These are phyloP conservation scores for Piezodorus guildinii DNA, from an alignment of 1,140 invertebrate genomes.

Conservation along the genomic window DNA sequence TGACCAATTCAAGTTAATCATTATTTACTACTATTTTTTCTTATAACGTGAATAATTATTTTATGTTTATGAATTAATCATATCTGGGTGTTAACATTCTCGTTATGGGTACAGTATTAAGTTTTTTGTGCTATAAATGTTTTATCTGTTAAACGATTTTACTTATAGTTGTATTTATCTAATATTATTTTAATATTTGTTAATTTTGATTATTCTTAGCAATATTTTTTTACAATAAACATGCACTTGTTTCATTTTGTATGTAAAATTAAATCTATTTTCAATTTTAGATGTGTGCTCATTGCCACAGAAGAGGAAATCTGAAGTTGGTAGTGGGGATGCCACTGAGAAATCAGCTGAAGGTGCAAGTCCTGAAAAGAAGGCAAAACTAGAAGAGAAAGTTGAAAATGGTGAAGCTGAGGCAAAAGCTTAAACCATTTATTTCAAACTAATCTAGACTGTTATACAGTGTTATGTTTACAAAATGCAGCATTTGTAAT, in stretches of 20 bases:
- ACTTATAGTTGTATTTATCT: too few relatives aligned
- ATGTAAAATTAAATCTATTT: background rate
- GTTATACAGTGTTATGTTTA: slow-evolving; percentile 1
- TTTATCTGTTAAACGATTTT: too few relatives aligned
- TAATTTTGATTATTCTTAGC: too few relatives aligned
- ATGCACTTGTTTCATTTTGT: background rate
- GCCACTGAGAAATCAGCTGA: slow-evolving; percentile 33
- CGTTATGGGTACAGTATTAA: too few relatives aligned
- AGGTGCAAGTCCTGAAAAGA: slow-evolving; percentile 54
- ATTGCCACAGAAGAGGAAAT: slow-evolving; percentile 52
- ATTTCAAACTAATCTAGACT: background rate
- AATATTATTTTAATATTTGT: too few relatives aligned
- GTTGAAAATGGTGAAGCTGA: slow-evolving; percentile 43
- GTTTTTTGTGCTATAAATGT: too few relatives aligned
- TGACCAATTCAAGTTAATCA: too few relatives aligned
- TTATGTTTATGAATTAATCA: too few relatives aligned
- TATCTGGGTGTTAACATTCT: too few relatives aligned
- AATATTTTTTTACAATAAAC: too few relatives aligned
- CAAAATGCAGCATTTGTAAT: slow-evolving; percentile 12
- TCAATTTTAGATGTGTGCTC: background rate
- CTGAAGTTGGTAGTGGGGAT: slow-evolving; percentile 42
- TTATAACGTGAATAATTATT: too few relatives aligned
- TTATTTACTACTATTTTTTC: too few relatives aligned
- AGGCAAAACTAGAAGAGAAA: slow-evolving; percentile 54
- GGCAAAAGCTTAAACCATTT: slow-evolving; percentile 33